Evolutionary conservation across 1,140 invertebrate species (phyloP).

Genomic region (Zelostemma sp.): DNA sequence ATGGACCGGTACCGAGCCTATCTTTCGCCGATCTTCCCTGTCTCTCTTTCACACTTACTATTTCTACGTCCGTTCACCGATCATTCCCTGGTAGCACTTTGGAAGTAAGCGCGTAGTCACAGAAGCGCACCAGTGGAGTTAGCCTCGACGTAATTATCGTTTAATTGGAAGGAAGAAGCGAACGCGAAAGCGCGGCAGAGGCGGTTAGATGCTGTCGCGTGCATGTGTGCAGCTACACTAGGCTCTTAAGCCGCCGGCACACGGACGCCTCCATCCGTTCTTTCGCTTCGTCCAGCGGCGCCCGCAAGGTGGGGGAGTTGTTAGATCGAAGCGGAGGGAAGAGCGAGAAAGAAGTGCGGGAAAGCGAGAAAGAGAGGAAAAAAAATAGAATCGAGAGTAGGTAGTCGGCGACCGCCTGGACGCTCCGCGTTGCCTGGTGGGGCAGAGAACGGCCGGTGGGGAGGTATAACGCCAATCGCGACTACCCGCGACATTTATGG

Average conservation of each 20-base stretch:
- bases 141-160: slow-evolving; percentile 49
- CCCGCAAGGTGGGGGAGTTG: slow-evolving; percentile 55
- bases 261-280: slow-evolving; percentile 51
- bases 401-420: slow-evolving; percentile 52
- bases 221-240: slow-evolving; percentile 69
- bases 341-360: slow-evolving; percentile 31
- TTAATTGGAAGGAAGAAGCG: slow-evolving; percentile 46
- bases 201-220: slow-evolving; percentile 68
- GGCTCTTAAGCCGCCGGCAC: slow-evolving; percentile 49
- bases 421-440: slow-evolving; percentile 48
- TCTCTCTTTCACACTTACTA: slow-evolving; percentile 1
- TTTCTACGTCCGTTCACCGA: slow-evolving; percentile 1
- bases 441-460: slow-evolving; percentile 46
- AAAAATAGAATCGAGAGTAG: slow-evolving; percentile 43
- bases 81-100: not conserved
- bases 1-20: not conserved
- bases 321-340: slow-evolving; percentile 36
- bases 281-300: slow-evolving; percentile 43
- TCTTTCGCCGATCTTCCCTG: not conserved
- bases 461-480: slow-evolving; percentile 46
- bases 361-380: slow-evolving; percentile 28
- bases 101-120: slow-evolving; percentile 43
- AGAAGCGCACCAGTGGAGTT: too few relatives aligned
- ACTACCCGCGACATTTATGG: slow-evolving; percentile 41
- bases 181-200: slow-evolving; percentile 50